phyloP scores from a whole-genome alignment of 2,113 vertebrate species.

The Carettochelys insculpta region DNA sequence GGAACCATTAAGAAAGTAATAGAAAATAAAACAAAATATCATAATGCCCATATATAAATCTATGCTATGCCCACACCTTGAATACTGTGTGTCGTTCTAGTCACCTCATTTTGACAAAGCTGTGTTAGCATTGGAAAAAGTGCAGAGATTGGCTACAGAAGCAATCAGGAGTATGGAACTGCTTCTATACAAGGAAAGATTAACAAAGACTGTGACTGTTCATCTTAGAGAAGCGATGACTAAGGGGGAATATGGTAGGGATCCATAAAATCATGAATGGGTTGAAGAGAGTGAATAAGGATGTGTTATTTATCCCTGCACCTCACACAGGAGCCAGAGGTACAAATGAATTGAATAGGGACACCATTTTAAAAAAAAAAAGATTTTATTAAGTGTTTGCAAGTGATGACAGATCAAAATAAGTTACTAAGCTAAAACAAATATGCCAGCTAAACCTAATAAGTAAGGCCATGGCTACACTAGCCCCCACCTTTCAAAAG shows the following conservation, averaged over 20 bases:
- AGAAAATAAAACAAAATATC: background rate
- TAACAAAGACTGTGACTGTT: background rate
- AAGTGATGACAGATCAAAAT: too few species aligned
- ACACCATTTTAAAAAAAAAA: background rate
- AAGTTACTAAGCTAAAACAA: too few species aligned
- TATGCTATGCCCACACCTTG: background rate
- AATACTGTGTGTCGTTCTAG: background rate
- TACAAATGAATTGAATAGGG: background rate
- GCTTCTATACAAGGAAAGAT: background rate
- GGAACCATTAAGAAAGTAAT: background rate
- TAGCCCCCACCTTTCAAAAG: too few species aligned
- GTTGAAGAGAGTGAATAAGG: background rate
- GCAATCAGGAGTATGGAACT: background rate
- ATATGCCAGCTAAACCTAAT: too few species aligned
- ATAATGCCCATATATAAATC: background rate
- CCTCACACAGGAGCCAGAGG: background rate
- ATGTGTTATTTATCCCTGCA: background rate
- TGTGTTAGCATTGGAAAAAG: background rate
- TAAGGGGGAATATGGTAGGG: background rate
- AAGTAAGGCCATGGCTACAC: too few species aligned
- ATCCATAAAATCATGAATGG: too few species aligned
- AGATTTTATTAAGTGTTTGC: too few species aligned
- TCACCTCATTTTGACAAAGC: background rate
- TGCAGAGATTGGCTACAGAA: background rate
- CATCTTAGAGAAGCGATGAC: background rate